Conservation (phyloP, 2,113 vertebrate species). For the Bos indicus region DNA sequence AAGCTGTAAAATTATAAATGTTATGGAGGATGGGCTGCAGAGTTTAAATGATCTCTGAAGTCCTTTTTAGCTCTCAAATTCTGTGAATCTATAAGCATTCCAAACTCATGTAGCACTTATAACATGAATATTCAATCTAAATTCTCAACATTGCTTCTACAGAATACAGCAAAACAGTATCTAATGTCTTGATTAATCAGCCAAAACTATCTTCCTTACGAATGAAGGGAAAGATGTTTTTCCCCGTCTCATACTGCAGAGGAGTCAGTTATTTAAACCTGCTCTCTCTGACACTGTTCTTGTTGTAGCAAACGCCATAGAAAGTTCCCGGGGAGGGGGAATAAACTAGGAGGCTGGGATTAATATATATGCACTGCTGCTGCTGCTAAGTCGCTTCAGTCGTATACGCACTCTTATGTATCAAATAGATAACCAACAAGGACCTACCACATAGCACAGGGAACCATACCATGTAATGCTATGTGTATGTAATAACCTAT, state of each 20-base stretch:
- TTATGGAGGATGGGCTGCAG: not conserved
- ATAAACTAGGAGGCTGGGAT: not conserved
- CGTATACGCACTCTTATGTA: not conserved
- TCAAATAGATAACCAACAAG: not conserved
- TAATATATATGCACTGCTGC: not conserved
- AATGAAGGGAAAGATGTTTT: conserved; percentile 2
- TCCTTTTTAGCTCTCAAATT: conserved; percentile 48
- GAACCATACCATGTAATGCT: not conserved
- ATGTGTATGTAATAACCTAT: not conserved
- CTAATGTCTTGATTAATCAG: conserved; percentile 60
- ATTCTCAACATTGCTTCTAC: conserved; percentile 55
- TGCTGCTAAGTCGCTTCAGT: no score
- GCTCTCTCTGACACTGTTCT: conserved; percentile 13
- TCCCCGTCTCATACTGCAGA: not conserved
- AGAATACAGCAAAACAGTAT: conserved; percentile 54
- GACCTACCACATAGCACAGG: not conserved
- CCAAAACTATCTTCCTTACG: conserved; percentile 41
- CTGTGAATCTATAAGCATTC: conserved; percentile 53
- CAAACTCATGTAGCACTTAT: conserved; percentile 57
- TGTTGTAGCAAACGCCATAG: not conserved
- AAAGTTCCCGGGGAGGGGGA: not conserved
- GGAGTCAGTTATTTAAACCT: conserved; percentile 31
- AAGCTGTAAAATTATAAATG: conserved; percentile 42
- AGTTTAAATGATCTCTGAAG: conserved; percentile 46
- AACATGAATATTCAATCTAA: conserved; percentile 68